Evolutionary conservation across 2,113 vertebrate species (phyloP).

Genomic region (Atrichornis clamosus): DNA sequence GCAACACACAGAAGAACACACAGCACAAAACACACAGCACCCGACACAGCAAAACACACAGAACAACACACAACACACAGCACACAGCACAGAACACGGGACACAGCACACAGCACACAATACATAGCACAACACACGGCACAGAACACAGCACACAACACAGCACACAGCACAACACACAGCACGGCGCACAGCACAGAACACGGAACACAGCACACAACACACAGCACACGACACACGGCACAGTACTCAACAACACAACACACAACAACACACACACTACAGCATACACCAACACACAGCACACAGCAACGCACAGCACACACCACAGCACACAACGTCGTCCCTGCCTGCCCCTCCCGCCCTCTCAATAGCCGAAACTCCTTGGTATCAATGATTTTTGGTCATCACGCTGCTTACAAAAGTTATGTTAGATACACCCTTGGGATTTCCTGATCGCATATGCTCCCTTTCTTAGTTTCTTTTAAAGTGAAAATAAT

Average conservation of each 20-base stretch:
- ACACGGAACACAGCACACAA: background rate
- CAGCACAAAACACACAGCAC: no score
- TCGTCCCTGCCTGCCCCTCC: background rate
- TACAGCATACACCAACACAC: background rate
- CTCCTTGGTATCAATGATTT: background rate
- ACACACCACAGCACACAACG: background rate
- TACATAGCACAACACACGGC: background rate
- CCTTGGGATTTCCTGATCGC: background rate
- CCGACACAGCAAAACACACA: no score
- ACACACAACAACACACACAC: background rate
- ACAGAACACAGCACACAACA: background rate
- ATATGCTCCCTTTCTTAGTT: background rate
- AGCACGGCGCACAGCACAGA: background rate
- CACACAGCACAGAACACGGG: background rate
- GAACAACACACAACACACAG: background rate
- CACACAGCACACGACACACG: background rate
- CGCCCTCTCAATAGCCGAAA: background rate
- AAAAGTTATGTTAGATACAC: background rate
- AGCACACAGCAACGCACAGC: background rate
- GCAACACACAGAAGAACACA: background rate
- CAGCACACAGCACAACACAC: background rate
- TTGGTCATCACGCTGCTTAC: background rate
- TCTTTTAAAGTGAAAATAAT: background rate
- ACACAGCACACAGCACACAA: background rate
- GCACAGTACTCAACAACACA: background rate